phyloP scores from a whole-genome alignment of 2,113 vertebrate genomes.

The Callipepla squamata region DNA sequence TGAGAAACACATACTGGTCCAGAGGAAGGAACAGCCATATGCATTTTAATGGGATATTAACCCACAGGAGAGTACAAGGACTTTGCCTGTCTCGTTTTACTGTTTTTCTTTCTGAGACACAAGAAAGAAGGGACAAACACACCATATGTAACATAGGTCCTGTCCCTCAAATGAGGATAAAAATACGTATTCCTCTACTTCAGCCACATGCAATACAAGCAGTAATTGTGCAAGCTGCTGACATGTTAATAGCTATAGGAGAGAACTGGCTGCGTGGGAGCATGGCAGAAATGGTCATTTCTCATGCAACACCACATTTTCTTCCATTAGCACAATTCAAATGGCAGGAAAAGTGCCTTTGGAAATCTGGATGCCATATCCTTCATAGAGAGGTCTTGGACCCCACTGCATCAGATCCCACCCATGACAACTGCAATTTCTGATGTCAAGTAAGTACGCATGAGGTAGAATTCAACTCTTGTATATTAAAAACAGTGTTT shows the following conservation, averaged over 20 bases:
- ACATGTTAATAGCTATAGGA: slow-evolving; percentile 12
- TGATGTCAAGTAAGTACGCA: not conserved
- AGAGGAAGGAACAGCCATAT: not conserved
- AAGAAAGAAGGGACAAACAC: not conserved
- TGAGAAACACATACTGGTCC: not conserved
- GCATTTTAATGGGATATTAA: slow-evolving; percentile 25
- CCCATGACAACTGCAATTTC: not conserved
- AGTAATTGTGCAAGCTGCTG: slow-evolving; percentile 32
- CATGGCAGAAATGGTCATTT: not conserved
- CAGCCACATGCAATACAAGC: not conserved
- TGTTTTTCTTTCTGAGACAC: not conserved
- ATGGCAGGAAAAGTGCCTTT: not conserved
- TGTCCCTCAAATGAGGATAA: not conserved
- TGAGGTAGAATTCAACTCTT: not conserved
- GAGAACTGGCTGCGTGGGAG: slow-evolving; percentile 13
- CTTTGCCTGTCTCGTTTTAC: not conserved
- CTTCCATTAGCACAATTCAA: not conserved
- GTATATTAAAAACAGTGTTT: not conserved
- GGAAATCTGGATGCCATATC: not conserved
- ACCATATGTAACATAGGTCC: not conserved
- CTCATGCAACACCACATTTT: not conserved
- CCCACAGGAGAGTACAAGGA: not conserved
- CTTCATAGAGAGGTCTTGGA: not conserved
- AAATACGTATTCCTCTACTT: not conserved
- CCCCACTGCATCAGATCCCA: not conserved